A percentile compares a stretch with the other conserved stretches of the same genome.
Evolutionary conservation across 2,113 vertebrate genomes (phyloP).

Genomic region (Thalassarche chlororhynchos): DNA sequence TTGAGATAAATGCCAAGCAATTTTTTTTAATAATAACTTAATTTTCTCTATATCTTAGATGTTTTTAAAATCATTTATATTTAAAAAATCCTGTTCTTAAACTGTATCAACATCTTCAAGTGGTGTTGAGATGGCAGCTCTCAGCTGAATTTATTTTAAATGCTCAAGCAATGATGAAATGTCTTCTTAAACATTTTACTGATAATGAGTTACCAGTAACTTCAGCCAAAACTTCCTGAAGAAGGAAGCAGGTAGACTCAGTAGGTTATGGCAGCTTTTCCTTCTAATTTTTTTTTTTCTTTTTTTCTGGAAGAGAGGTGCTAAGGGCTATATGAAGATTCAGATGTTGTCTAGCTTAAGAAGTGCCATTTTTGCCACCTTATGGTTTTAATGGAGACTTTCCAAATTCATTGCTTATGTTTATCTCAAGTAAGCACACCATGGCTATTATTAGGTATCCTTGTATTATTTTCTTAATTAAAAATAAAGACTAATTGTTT

Average conservation of each 20-base stretch:
- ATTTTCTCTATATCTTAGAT: background rate
- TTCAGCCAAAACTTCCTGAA: background rate
- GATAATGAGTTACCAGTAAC: background rate
- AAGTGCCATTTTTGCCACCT: background rate
- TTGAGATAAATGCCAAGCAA: background rate
- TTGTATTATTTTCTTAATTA: background rate
- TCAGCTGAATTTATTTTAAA: background rate
- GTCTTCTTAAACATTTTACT: background rate
- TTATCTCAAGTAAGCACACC: background rate
- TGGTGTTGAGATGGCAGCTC: background rate
- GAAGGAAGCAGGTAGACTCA: background rate
- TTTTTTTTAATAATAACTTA: fast-evolving
- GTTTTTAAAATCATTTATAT: background rate
- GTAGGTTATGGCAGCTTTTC: background rate
- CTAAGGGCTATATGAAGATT: background rate
- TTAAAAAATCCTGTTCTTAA: background rate
- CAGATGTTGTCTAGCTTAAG: background rate
- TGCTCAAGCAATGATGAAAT: background rate
- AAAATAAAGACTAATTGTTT: background rate
- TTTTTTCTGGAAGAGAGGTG: background rate
- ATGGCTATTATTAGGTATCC: background rate
- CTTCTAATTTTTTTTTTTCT: background rate
- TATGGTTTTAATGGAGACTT: background rate
- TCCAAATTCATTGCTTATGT: background rate
- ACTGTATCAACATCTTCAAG: background rate